Percentiles rank a stretch among this genome's conserved stretches.
Conservation (phyloP, 2,797 vertebrate genomes). For the Fistularia tabacaria region DNA sequence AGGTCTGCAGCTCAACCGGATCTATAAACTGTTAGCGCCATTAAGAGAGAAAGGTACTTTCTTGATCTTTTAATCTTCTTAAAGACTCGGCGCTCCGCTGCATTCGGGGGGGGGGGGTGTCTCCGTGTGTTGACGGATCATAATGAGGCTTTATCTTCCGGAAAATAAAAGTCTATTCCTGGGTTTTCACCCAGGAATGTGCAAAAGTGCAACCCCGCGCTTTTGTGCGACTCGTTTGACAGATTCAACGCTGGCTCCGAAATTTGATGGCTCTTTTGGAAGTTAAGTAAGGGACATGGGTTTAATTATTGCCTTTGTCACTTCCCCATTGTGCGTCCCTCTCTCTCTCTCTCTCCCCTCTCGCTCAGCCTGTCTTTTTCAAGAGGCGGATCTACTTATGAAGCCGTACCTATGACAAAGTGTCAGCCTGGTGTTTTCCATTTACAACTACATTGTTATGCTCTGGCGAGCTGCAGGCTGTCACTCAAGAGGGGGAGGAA, state of each 20-base stretch:
- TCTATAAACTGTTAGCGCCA: too few species aligned
- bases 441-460: constrained; percentile 59
- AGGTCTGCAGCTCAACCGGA: too few species aligned
- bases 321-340: neutral
- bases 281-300: constrained; percentile 10
- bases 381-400: constrained; percentile 38
- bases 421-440: constrained; percentile 62
- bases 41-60: too few species aligned
- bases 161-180: neutral
- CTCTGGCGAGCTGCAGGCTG: constrained; percentile 47
- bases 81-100: too few species aligned
- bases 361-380: constrained; percentile 20
- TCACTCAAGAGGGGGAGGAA: constrained; percentile 57
- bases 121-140: neutral
- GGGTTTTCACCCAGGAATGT: constrained; percentile 1
- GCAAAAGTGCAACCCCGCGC: neutral
- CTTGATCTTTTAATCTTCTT: too few species aligned
- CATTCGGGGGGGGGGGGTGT: too few species aligned
- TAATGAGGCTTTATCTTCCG: neutral
- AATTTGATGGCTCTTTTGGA: constrained; percentile 4
- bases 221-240: neutral
- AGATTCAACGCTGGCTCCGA: neutral
- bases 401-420: constrained; percentile 57
- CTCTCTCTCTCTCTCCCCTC: constrained; percentile 7
- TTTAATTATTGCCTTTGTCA: constrained; percentile 15